A percentile compares a stretch with the other conserved stretches of the same genome.
Conservation (phyloP, 2,797 vertebrate species). For the Pampus argenteus region DNA sequence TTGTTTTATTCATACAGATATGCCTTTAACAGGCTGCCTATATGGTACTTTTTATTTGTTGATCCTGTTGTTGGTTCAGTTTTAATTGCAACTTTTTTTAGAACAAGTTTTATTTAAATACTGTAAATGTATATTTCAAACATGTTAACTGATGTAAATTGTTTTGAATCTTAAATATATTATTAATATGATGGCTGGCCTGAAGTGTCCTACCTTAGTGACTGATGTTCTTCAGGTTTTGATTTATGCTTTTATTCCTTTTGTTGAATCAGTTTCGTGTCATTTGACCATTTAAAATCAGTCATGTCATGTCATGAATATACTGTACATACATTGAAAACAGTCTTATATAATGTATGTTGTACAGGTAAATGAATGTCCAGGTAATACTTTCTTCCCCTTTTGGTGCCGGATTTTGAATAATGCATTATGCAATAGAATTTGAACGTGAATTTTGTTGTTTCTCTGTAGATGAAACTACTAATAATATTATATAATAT, state of each 20-base stretch:
- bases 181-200: background rate
- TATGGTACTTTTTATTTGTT: slow-evolving; percentile 32
- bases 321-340: background rate
- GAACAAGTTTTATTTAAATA: slow-evolving; percentile 14
- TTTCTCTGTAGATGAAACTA: background rate
- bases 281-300: background rate
- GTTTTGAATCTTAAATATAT: slow-evolving; percentile 14
- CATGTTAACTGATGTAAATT: background rate
- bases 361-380: background rate
- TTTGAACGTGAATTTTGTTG: background rate
- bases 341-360: background rate
- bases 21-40: background rate
- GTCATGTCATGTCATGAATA: background rate
- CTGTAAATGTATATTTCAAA: slow-evolving; percentile 2
- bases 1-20: background rate
- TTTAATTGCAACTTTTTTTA: slow-evolving; percentile 47
- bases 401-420: background rate
- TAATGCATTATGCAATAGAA: background rate
- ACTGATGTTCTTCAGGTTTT: background rate
- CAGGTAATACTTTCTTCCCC: background rate
- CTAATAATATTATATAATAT: too few species aligned
- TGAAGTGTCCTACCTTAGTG: background rate
- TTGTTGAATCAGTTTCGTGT: slow-evolving; percentile 1
- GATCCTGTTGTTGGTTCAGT: background rate
- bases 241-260: background rate